These are phyloP conservation scores for Rhabdomys pumilio DNA, from an alignment of 2,797 vertebrate genomes.

Conservation along the genomic window DNA sequence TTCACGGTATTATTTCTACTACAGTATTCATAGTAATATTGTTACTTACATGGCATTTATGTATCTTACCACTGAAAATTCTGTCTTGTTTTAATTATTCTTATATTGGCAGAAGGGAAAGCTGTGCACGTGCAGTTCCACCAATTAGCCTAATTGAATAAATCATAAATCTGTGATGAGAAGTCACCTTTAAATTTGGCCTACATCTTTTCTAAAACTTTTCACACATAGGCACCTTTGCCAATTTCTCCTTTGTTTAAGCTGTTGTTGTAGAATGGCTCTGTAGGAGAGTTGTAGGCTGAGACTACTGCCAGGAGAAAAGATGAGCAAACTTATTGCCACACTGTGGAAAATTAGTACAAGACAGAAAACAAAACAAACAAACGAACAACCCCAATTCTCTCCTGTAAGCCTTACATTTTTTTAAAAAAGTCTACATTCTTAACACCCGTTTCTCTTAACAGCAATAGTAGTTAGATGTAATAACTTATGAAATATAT, in stretches of 20 bases:
- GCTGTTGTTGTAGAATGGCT: neutral
- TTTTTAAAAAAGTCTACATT: slow-evolving; percentile 25
- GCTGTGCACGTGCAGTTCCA: neutral
- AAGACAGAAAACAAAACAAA: neutral
- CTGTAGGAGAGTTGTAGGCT: slow-evolving; percentile 4
- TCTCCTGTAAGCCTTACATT: neutral
- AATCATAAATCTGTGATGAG: neutral
- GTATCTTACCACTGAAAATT: slow-evolving; percentile 1
- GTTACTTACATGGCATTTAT: neutral
- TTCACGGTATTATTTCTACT: neutral
- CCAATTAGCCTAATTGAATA: slow-evolving; percentile 42
- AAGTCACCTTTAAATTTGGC: slow-evolving; percentile 53
- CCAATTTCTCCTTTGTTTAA: slow-evolving; percentile 40
- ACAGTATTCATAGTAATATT: neutral
- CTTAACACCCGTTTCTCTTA: slow-evolving; percentile 60
- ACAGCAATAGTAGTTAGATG: slow-evolving; percentile 1
- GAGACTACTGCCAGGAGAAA: slow-evolving; percentile 14
- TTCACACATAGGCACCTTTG: slow-evolving; percentile 6
- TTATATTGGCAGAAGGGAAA: neutral
- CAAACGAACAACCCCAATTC: neutral
- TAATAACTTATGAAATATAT: slow-evolving; percentile 49
- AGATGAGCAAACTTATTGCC: slow-evolving; percentile 33
- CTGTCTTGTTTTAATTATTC: slow-evolving; percentile 65
- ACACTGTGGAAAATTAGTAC: slow-evolving; percentile 18
- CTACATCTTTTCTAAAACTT: slow-evolving; percentile 60